Percentiles rank a stretch among this genome's conserved stretches.
phyloP scores from a whole-genome alignment of 92 coral and sea anemone genomes.

The Chrysogorgia sp. region DNA sequence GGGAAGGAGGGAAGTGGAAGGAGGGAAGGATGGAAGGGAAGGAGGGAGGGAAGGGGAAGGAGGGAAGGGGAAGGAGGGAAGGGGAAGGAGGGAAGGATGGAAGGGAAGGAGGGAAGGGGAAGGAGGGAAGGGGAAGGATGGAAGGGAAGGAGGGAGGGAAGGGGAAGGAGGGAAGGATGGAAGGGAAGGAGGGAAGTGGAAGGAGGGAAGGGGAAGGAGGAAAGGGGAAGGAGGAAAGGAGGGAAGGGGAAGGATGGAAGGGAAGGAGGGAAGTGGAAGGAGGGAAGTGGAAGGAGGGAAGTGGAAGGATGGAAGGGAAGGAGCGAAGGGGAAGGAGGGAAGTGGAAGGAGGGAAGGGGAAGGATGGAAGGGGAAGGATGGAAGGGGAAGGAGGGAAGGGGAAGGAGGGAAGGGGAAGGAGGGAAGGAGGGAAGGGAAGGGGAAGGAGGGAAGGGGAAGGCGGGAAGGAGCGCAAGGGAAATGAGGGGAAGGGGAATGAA shows the following conservation, averaged over 20 bases:
- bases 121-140: not conserved
- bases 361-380: not conserved
- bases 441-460: not conserved
- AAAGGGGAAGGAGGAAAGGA: not conserved
- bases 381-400: not conserved
- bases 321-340: not conserved
- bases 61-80: no score
- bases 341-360: not conserved
- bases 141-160: no score
- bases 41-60: no score
- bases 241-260: constrained; percentile 17
- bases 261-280: constrained; percentile 51
- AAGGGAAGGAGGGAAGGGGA: not conserved
- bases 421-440: not conserved
- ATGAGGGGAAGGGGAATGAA: not conserved
- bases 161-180: no score
- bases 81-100: no score
- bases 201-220: not conserved
- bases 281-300: constrained; percentile 69
- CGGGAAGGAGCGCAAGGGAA: not conserved
- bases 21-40: no score
- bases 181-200: not conserved
- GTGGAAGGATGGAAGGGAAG: constrained; percentile 66
- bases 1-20: no score
- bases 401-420: not conserved